These are phyloP conservation scores for Picathartes gymnocephalus DNA, from an alignment of 2,113 vertebrate species.

Conservation along the genomic window DNA sequence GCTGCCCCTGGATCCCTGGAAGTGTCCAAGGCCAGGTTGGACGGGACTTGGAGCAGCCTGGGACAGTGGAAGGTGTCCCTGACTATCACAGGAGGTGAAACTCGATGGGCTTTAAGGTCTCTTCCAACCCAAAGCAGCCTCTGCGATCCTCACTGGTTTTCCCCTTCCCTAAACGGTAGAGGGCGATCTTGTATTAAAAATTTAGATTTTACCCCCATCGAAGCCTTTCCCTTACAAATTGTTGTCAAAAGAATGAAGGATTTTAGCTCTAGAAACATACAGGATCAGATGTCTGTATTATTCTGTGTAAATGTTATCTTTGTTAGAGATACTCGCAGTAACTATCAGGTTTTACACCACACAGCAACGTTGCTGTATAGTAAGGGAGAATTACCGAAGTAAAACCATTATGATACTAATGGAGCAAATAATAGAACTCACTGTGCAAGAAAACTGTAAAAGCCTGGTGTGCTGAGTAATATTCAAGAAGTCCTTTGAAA, in stretches of 20 bases:
- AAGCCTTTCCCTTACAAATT: neutral
- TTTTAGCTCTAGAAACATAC: neutral
- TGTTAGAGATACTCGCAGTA: neutral
- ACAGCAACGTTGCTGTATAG: neutral
- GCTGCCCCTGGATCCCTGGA: neutral
- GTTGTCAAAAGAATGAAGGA: neutral
- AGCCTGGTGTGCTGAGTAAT: neutral
- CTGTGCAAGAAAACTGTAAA: neutral
- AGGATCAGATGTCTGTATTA: conserved; percentile 35
- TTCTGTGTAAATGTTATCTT: conserved; percentile 47
- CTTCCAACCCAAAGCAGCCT: neutral
- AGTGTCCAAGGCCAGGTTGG: neutral
- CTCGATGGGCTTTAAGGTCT: fast-evolving
- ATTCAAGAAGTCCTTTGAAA: neutral
- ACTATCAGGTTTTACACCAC: conserved; percentile 13
- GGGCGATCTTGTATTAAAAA: conserved; percentile 57
- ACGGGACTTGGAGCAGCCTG: neutral
- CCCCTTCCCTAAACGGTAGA: neutral
- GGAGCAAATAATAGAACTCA: neutral
- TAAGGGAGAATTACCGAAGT: conserved; percentile 10
- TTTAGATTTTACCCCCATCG: neutral
- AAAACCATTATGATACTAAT: neutral
- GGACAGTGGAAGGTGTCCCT: neutral
- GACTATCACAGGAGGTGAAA: fast-evolving
- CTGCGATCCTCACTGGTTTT: neutral